Base-by-base conservation (phyloP, 2,888 invertebrate species). In the Euproctis similis region DNA sequence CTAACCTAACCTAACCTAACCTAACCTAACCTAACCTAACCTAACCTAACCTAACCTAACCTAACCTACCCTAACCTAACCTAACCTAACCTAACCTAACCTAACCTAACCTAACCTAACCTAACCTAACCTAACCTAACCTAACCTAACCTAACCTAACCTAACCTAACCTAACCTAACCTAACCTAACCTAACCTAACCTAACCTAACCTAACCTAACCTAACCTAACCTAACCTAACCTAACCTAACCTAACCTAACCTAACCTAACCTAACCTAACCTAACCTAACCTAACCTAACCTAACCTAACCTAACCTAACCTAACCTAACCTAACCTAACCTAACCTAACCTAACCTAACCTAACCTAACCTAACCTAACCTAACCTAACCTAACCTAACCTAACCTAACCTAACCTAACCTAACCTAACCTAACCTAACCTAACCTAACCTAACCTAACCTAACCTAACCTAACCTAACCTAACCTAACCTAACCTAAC, bases 341-440 rank as follows among this genome's bases (percentile, higher is more conserved):
- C 39, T 34, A 34, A 30, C 30, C 30, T 30, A 34, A 34, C 34
- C 31, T 30, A 30, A 25, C 30, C 34, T 37, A 39, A 34, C 43
- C 39, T 33, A 44, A 41, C 46, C 40, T 36, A 45, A 37, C 45
- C 39, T 37, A 42, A 39, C n/a, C n/a, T n/a, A n/a, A n/a, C n/a
- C n/a, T n/a, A n/a, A n/a, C n/a, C n/a, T n/a, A n/a, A n/a, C n/a
- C n/a, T n/a, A n/a, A n/a, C 23, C 23, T 23, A 23, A 30, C 23
- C 28, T 27, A 30, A 36, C 3, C 6, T n/a, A n/a, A n/a, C n/a
- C n/a, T n/a, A n/a, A n/a, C n/a, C n/a, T n/a, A n/a, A n/a, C n/a
- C n/a, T n/a, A n/a, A n/a, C n/a, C n/a, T n/a, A n/a, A 16, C 34
- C 34, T 32, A 38, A 34, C 34, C 38, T 32, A 38, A 34, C 34